Conservation (phyloP, 1,140 invertebrate genomes). For the Colletes gigas region DNA sequence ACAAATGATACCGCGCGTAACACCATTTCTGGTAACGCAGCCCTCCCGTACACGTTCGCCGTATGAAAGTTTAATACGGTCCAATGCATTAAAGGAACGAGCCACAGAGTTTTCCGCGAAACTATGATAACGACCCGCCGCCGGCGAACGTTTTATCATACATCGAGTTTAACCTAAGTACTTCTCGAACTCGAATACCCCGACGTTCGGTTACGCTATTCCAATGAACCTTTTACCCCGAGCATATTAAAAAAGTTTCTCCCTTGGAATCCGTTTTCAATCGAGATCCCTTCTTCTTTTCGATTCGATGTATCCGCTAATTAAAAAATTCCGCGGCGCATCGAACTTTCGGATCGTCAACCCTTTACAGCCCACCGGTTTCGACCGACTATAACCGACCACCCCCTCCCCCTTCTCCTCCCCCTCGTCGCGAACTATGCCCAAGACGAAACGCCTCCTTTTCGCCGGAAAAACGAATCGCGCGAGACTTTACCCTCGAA, state of each 20-base stretch:
- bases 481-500: neutral
- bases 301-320: slow-evolving; percentile 28
- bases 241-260: slow-evolving; percentile 48
- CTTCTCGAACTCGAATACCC: slow-evolving; percentile 30
- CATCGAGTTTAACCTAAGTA: slow-evolving; percentile 44
- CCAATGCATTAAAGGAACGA: slow-evolving; percentile 31
- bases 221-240: neutral
- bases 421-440: neutral
- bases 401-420: neutral
- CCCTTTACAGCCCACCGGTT: neutral
- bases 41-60: slow-evolving; percentile 7
- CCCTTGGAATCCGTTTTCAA: slow-evolving; percentile 25
- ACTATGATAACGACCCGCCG: slow-evolving; percentile 25
- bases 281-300: neutral
- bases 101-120: slow-evolving; percentile 11
- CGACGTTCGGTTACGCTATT: neutral
- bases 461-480: no score
- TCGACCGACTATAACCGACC: neutral
- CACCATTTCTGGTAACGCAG: slow-evolving; percentile 20
- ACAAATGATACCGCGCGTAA: slow-evolving; percentile 43
- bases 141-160: slow-evolving; percentile 29
- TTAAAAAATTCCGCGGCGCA: slow-evolving; percentile 35
- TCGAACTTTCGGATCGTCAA: neutral
- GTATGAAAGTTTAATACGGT: slow-evolving; percentile 40
- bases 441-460: no score